phyloP scores from a whole-genome alignment of 2,797 vertebrate species.

The Anabacerthia variegaticeps region DNA sequence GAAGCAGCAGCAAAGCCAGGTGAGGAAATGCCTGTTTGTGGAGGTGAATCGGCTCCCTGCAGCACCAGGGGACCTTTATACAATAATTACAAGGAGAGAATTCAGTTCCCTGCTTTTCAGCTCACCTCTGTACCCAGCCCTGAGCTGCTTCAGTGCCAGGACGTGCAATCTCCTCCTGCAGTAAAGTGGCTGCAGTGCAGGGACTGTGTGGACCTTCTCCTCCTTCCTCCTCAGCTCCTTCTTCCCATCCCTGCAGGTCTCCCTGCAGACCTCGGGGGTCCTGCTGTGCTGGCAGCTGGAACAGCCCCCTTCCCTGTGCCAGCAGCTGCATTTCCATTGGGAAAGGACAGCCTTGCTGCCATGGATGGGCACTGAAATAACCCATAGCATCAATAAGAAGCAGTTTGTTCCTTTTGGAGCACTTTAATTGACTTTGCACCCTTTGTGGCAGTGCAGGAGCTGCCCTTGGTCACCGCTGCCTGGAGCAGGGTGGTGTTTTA shows the following conservation, averaged over 20 bases:
- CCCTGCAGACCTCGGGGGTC: rapidly evolving
- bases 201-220: rapidly evolving
- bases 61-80: background rate
- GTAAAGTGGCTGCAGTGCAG: background rate
- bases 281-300: background rate
- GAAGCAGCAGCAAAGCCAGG: background rate
- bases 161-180: background rate
- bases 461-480: rapidly evolving
- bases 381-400: background rate
- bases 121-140: background rate
- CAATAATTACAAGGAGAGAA: rapidly evolving
- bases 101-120: background rate
- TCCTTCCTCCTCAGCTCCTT: background rate
- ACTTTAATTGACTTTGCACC: background rate
- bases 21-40: background rate
- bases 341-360: background rate
- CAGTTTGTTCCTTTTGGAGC: background rate
- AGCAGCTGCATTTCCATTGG: background rate
- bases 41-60: background rate
- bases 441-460: background rate
- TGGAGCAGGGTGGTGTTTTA: rapidly evolving
- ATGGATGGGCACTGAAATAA: background rate
- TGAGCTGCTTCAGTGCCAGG: background rate
- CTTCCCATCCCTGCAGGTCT: background rate
- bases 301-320: background rate